Evolutionary conservation across 2,797 vertebrate species (phyloP).

Genomic region (Psittacula echo): DNA sequence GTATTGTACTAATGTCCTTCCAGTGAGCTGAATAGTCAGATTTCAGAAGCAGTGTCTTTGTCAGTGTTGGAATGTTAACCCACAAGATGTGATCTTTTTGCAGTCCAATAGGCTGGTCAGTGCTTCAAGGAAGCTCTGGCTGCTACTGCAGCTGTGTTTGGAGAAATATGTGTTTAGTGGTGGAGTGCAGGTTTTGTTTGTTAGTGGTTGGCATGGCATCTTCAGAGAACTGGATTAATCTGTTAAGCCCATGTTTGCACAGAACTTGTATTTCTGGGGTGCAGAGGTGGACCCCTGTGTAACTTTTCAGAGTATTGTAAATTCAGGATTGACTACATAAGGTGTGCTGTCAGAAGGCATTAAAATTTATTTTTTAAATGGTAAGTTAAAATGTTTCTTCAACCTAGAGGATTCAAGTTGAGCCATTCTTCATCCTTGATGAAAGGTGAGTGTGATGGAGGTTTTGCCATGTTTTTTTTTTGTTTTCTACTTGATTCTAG

Average conservation of each 20-base stretch:
- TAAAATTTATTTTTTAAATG: conserved; percentile 5
- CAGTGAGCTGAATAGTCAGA: background rate
- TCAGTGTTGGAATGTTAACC: background rate
- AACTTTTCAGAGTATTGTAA: background rate
- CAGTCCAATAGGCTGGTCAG: background rate
- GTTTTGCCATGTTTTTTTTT: background rate
- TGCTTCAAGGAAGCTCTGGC: background rate
- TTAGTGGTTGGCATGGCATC: background rate
- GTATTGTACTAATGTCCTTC: background rate
- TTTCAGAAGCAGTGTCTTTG: background rate
- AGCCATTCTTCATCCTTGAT: conserved; percentile 20
- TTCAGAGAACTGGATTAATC: background rate
- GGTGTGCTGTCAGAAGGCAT: background rate
- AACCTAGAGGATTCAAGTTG: conserved; percentile 45
- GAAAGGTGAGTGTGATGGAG: conserved; percentile 22
- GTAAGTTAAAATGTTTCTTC: conserved; percentile 61
- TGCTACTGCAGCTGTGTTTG: background rate
- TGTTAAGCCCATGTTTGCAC: background rate
- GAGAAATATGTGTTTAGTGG: background rate
- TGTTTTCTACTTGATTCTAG: conserved; percentile 23
- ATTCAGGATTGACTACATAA: background rate
- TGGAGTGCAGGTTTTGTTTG: background rate
- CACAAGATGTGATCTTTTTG: background rate
- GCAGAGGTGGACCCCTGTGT: background rate
- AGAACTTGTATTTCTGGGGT: background rate